Base-by-base conservation (phyloP, 1,140 invertebrate species). In the Ceratoteleas bidentatus region DNA sequence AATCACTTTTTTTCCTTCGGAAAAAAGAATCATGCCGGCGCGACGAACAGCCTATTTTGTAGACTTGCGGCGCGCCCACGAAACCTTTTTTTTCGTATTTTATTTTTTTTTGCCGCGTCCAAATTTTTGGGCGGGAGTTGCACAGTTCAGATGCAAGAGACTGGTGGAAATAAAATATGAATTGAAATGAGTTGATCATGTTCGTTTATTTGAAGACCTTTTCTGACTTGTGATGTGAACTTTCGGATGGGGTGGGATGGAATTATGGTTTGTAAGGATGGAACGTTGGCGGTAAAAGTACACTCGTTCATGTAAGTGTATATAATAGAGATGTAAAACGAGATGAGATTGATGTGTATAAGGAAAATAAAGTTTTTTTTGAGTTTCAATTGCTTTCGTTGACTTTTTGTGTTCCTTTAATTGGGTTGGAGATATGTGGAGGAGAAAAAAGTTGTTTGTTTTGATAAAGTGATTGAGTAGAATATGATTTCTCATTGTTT, bases 31-130 rank as follows among this genome's bases (percentile, higher is more conserved):
- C 73, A 84, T 82, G 50, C 68, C 58, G 85, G 32, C 32, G 60
- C 62, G 80, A 85, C 52, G 61, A 85, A 84, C 7, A 83, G 73
- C 62, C 57, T 87, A 87, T 89, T 89, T 90, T 88, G 87, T 79
- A 66, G 82, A 89, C 80, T 87, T 85, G 84, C 82, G 85, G 86
- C 83, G 81, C 75, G 85, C 83, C 78, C 13, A n/a, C 13, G 33
- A 6, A 61, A 57, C 9, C 15, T 24, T 43, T 75, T 57, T 38
- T 45, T 53, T 47, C 43, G 40, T 58, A 62, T 64, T 73, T 65
- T 74, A 52, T 60, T 76, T 68, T 76, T 68, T 68, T 62, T 34
- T 4, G 68, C 68, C 33, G 50, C 49, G 38, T 47, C 9, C 7
- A 7, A 76, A 52, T 11, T n/a, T n/a, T n/a, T 47, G 33, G 38